Evolutionary conservation across 2,113 vertebrate species (phyloP), one percentile per base, ranked within the genome.

Genomic region (Nothobranchius furzeri): DNA sequence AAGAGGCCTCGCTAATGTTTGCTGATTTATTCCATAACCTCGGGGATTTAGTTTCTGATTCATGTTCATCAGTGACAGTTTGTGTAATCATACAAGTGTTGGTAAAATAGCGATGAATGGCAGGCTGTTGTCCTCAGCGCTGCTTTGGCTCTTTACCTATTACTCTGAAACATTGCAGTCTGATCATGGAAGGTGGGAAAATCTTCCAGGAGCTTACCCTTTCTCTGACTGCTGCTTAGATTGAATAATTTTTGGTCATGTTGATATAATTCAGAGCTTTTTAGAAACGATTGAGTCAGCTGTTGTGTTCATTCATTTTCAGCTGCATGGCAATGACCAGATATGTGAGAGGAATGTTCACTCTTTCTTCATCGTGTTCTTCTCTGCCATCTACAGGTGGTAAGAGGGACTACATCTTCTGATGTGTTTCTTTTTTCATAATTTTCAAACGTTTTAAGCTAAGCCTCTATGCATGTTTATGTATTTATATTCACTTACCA

Each of bases 321-420:
- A 71, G 68, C 61, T 60, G 24, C 60, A 56, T 60, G 40, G 8
- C 60, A 58, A 78, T 74, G 63, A 62, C 61, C 57, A 64, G 51
- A 77, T 70, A 53, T 47, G 42, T 40, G 36, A 67, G 56, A 61
- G 58, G 65, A 68, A 64, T 63, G 62, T 71, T 35, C 30, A 37
- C 25, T 14, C 20, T 10, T 15, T 5, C 15, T 45, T 9, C 11
- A n/a, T 56, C 48, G 56, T 49, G 73, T 89, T 87, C 85, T 89
- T 62, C 83, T 87, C 79, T 86, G 88, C 91, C 91, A 90, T 87
- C 90, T 88, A 81, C 88, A 90, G 90, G 68, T 87, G 45, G 62
- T 17, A 25, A 30, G 43, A 65, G 85, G 88, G 67, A 92, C 50
- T 81, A 67, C n/a, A 67, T 66, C n/a, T 51, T 48, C 64, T 59